Base-by-base conservation (phyloP, 2,888 invertebrate species). In the Heliconius hortense region DNA sequence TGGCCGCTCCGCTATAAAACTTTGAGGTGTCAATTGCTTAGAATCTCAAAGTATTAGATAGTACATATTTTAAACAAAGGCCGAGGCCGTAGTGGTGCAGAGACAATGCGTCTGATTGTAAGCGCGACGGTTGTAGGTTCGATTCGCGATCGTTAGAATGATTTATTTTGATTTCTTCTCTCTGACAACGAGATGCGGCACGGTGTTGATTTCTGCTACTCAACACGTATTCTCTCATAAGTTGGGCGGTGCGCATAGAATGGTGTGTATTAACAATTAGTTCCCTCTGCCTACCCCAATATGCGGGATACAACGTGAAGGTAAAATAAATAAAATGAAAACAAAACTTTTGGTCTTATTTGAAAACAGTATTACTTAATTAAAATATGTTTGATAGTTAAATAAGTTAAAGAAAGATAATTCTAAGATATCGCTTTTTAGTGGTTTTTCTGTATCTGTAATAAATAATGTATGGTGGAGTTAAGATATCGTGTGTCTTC, bases 11-110 rank as follows among this genome's bases (percentile, higher is more conserved):
- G 80, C 85, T 81, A 87, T 92, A 91, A 92, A 92, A 91, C 83
- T 88, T 84, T 80, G 82, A 89, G 90, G 90, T 91, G 92, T 91
- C 92, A 92, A 92, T 90, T 88, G 90, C 86, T 84, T 84, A 79
- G 81, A 73, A 71, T 75, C 70, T 53, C 53, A 62, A 64, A 70
- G 28, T 60, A 59, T 75, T 68, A 26, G 72, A 68, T 74, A 56
- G 26, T 74, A 62, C 26, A 11, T 72, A 15, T 71, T 60, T 71
- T 24, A 70, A 56, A 56, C 56, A 56, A 56, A n/a, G 10, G 10
- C 3, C 8, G 56, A 8, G n/a, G 56, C 56, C 7, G 5, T 56
- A 3, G 10, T 10, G 10, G n/a, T 7, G 56, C 56, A 56, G 3
- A 4, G n/a, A 10, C 21, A 11, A n/a, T 3, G n/a, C n/a, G n/a